These are phyloP conservation scores for Phocoena sinus DNA, from an alignment of 2,113 vertebrate species.

Conservation along the genomic window DNA sequence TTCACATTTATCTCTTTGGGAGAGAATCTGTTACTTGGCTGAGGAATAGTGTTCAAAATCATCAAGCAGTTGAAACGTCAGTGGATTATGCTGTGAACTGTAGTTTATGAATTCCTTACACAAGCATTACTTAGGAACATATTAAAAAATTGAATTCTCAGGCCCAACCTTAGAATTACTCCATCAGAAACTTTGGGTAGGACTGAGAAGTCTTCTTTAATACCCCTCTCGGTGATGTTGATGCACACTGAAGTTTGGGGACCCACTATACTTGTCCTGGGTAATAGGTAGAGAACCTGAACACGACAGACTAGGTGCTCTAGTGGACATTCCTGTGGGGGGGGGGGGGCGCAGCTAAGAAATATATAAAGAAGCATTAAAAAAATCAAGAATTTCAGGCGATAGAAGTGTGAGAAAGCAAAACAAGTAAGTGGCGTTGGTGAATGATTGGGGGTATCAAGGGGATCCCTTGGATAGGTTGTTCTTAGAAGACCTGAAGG, in stretches of 20 bases:
- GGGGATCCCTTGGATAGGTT: background rate
- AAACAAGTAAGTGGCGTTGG: background rate
- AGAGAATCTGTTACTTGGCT: background rate
- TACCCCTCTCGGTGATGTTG: background rate
- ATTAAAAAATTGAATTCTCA: background rate
- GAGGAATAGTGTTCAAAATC: background rate
- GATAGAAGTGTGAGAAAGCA: background rate
- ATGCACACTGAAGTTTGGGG: background rate
- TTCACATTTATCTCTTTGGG: background rate
- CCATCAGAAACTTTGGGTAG: background rate
- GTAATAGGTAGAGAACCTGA: background rate
- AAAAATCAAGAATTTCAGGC: background rate
- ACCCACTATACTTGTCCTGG: background rate
- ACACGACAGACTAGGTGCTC: background rate
- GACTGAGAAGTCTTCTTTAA: background rate
- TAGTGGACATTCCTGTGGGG: background rate
- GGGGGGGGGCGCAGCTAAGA: background rate
- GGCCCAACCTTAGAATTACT: background rate
- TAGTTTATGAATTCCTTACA: background rate
- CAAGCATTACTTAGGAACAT: background rate
- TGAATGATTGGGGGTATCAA: background rate
- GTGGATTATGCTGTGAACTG: background rate
- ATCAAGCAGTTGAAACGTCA: background rate
- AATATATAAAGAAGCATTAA: background rate
- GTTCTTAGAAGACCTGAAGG: background rate